These are phyloP conservation scores for Hemithea aestivaria DNA, from an alignment of 2,888 invertebrate species.

Conservation along the genomic window DNA sequence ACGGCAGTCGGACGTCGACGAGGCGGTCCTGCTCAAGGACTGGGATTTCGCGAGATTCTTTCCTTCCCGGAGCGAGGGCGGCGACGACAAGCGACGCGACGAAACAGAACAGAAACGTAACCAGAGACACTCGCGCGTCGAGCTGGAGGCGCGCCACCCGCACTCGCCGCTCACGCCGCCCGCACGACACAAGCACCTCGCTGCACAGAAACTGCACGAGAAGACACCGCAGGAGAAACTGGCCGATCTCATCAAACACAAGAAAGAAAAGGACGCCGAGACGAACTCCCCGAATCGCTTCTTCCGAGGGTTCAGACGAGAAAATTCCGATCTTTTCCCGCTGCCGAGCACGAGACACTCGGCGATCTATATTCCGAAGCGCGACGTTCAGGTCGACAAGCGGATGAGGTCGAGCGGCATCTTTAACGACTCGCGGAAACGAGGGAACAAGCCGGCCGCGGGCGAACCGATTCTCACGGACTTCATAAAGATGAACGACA, in stretches of 20 bases:
- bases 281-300: conserved; percentile 84
- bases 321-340: conserved; percentile 91
- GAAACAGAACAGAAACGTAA: conserved; percentile 60
- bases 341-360: conserved; percentile 86
- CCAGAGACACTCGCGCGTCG: conserved; percentile 67
- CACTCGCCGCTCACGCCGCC: conserved; percentile 69
- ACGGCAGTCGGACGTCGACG: conserved; percentile 82
- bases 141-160: conserved; percentile 69
- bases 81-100: conserved; percentile 60
- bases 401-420: conserved; percentile 83
- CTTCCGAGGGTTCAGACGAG: conserved; percentile 88
- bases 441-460: conserved; percentile 64
- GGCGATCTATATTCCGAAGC: conserved; percentile 81
- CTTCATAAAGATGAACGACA: conserved; percentile 80
- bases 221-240: conserved; percentile 68
- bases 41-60: conserved; percentile 94
- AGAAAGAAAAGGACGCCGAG: conserved; percentile 85
- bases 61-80: conserved; percentile 70
- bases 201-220: conserved; percentile 55
- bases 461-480: conserved; percentile 86
- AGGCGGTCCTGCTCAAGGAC: conserved; percentile 89
- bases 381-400: conserved; percentile 68
- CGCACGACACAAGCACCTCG: conserved; percentile 58
- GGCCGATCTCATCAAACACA: conserved; percentile 77
- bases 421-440: conserved; percentile 83